These are phyloP conservation scores for Orussus abietinus DNA, from an alignment of 1,140 invertebrate genomes.

Conservation along the genomic window DNA sequence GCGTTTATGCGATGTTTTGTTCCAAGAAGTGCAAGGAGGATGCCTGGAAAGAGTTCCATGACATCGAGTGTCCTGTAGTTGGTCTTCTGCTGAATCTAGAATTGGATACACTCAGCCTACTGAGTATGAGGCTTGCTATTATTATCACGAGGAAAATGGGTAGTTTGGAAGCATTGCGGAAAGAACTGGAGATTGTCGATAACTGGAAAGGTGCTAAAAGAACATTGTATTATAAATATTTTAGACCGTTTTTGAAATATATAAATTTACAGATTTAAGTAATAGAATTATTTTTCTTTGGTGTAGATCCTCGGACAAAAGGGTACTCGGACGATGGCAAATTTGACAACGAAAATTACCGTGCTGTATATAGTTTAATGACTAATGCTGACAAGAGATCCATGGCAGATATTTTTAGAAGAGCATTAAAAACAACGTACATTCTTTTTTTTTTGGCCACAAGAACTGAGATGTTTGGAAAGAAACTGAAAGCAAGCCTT, in stretches of 20 bases:
- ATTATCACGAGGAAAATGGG: constrained; percentile 54
- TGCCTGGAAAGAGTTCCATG: constrained; percentile 65
- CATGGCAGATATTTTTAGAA: constrained; percentile 71
- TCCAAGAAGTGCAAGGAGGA: constrained; percentile 60
- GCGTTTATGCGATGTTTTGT: constrained; percentile 68
- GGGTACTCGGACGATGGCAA: constrained; percentile 47
- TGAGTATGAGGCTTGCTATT: constrained; percentile 63
- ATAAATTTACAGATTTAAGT: neutral
- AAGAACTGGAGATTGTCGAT: constrained; percentile 48
- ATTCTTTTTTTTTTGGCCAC: constrained; percentile 66
- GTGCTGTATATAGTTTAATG: constrained; percentile 66
- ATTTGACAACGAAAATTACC: constrained; percentile 52
- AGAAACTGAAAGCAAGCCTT: constrained; percentile 25
- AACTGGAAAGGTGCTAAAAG: constrained; percentile 29
- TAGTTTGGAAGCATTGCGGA: constrained; percentile 47
- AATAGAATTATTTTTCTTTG: constrained; percentile 10
- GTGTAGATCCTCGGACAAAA: constrained; percentile 33
- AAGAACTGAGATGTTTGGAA: constrained; percentile 57
- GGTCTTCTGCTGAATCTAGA: constrained; percentile 56
- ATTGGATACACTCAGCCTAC: constrained; percentile 61
- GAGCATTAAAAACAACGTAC: constrained; percentile 64
- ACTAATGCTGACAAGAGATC: constrained; percentile 68
- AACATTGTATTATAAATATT: neutral
- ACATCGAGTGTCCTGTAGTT: constrained; percentile 71
- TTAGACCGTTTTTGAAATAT: neutral